A percentile compares a stretch with the other conserved stretches of the same genome.
These are phyloP conservation scores for Globodera rostochiensis DNA, from an alignment of 1,140 invertebrate species.

Conservation along the genomic window DNA sequence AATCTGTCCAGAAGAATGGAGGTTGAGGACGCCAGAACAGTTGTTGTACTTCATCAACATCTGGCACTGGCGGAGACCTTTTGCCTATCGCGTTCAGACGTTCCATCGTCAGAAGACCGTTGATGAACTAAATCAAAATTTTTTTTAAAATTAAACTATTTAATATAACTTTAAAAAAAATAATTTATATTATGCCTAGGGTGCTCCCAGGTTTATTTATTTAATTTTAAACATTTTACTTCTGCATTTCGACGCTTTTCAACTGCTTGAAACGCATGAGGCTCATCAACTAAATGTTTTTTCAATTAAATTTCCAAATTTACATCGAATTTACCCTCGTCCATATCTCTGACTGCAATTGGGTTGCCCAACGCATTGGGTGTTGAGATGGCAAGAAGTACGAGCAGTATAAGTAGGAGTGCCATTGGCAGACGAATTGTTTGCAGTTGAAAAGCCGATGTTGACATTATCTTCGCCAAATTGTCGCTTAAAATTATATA, in stretches of 20 bases:
- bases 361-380: not conserved
- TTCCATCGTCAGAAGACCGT: constrained; percentile 5
- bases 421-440: not conserved
- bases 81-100: constrained; percentile 16
- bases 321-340: not conserved
- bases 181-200: too few species aligned
- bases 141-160: too few species aligned
- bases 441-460: not conserved
- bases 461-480: not conserved
- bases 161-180: too few species aligned
- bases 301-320: not conserved
- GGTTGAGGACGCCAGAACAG: not conserved
- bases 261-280: not conserved
- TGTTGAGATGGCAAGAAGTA: not conserved
- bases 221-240: not conserved
- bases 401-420: not conserved
- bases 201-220: not conserved
- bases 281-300: not conserved
- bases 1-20: not conserved
- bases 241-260: constrained; percentile 17
- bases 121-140: constrained; percentile 4
- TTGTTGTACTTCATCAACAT: not conserved
- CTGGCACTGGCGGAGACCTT: not conserved
- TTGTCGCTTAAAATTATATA: not conserved
- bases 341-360: not conserved